Base-by-base conservation (phyloP, 2,797 vertebrate species). In the Chrysolophus pictus region DNA sequence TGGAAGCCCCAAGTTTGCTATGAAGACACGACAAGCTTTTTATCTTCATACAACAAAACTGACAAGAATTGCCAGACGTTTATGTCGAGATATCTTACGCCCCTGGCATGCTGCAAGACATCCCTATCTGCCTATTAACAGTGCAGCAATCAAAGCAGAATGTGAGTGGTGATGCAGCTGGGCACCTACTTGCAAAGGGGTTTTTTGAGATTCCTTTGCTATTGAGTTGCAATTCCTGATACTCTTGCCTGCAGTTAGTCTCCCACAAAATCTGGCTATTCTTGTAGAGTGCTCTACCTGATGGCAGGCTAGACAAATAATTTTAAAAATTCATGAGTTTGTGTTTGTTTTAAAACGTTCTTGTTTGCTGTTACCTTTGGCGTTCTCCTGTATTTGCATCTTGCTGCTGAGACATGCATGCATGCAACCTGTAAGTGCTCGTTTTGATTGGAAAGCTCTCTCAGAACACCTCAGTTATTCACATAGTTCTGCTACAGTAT, bases 1-100 rank as follows among this genome's bases (percentile, higher is more conserved):
- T 60, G 98, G 98, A 84, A 99, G 99, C 96, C 99, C 99, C 83
- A 99, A 99, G 96, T 99, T 99, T 82, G 99, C 99, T 3, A 99
- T 99, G 97, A 99, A 99, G 97, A 99, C 99, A 22, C 96, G 99
- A 42, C 99, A 99, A 97, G 99, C 99, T 41, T 99, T 99, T 95
- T 99, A 98, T 97, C 98, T 99, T 88, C 98, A 99, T 94, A 99
- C 99, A 69, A 99, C 98, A 67, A 98, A 98, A 76, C 95, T 99
- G 96, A 99, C 99, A 2, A 98, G 98, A 84, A 97, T 98, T 47
- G 99, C 99, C 15, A 98, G 99, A 31, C 98, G 98, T 63, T 89
- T 99, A 86, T 99, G 99, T 97, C 98, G 98, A 31, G 99, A 99
- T 97, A 98, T 99, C 90, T 97, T 99, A 95, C 98, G 98, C 83